Percentiles rank a stretch among this genome's conserved stretches.
These are phyloP conservation scores for Epinephelus moara DNA, from an alignment of 2,113 vertebrate genomes.

Conservation along the genomic window DNA sequence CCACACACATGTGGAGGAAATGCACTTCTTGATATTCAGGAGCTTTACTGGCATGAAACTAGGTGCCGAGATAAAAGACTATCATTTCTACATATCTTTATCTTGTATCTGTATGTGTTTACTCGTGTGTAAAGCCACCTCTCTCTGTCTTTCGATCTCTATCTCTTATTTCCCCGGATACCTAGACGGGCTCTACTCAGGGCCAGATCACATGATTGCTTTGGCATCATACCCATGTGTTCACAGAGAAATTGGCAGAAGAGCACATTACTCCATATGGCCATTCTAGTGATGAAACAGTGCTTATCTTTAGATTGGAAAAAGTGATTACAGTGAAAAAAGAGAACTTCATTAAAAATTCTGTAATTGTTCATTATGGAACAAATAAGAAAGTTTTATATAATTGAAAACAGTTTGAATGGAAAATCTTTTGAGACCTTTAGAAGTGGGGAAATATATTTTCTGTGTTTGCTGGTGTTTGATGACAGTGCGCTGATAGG, in stretches of 20 bases:
- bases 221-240: constrained; percentile 58
- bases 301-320: constrained; percentile 66
- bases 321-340: constrained; percentile 54
- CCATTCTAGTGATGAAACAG: constrained; percentile 64
- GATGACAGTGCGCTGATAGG: neutral
- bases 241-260: constrained; percentile 65
- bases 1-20: neutral
- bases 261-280: constrained; percentile 67
- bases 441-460: neutral
- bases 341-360: constrained; percentile 21
- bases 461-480: neutral
- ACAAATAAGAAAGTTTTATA: constrained; percentile 1
- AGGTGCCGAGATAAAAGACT: constrained; percentile 9
- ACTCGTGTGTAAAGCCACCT: constrained; percentile 18
- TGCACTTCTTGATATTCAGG: neutral
- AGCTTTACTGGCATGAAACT: neutral
- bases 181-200: constrained; percentile 36
- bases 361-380: constrained; percentile 24
- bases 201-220: constrained; percentile 69
- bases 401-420: neutral
- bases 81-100: constrained; percentile 17
- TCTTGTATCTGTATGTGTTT: constrained; percentile 5
- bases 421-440: neutral
- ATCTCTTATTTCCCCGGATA: constrained; percentile 56
- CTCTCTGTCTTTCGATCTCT: constrained; percentile 27